These are phyloP conservation scores for Sebastes goodei DNA, from an alignment of 2,797 vertebrate species.

Conservation along the genomic window DNA sequence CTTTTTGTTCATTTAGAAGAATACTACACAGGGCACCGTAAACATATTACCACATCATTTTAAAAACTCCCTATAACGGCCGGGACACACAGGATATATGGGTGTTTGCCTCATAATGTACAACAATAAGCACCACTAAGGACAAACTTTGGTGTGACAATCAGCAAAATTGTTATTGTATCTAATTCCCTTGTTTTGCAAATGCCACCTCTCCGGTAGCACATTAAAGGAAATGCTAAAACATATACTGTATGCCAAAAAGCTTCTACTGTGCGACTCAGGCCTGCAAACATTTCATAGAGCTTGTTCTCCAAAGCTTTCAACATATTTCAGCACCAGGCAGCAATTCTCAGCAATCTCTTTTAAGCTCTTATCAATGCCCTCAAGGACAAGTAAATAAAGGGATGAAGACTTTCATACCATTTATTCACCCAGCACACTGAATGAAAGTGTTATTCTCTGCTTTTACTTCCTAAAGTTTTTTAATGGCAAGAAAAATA, in stretches of 20 bases:
- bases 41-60: background rate
- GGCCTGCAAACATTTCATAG: background rate
- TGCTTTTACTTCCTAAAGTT: background rate
- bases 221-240: background rate
- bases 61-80: background rate
- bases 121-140: background rate
- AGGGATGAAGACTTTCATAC: background rate
- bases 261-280: background rate
- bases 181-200: background rate
- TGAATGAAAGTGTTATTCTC: background rate
- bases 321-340: background rate
- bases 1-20: background rate
- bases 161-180: background rate
- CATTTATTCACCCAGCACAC: background rate
- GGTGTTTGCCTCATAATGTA: background rate
- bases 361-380: constrained; percentile 3
- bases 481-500: background rate
- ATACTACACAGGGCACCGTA: background rate
- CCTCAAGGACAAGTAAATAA: background rate
- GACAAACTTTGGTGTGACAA: background rate
- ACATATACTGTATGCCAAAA: background rate
- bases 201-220: background rate
- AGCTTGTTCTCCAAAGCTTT: background rate
- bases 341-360: background rate
- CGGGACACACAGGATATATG: too few relatives aligned